These are phyloP conservation scores for Mongoloraphidia duomilia DNA, from an alignment of 2,888 invertebrate species.

Conservation along the genomic window DNA sequence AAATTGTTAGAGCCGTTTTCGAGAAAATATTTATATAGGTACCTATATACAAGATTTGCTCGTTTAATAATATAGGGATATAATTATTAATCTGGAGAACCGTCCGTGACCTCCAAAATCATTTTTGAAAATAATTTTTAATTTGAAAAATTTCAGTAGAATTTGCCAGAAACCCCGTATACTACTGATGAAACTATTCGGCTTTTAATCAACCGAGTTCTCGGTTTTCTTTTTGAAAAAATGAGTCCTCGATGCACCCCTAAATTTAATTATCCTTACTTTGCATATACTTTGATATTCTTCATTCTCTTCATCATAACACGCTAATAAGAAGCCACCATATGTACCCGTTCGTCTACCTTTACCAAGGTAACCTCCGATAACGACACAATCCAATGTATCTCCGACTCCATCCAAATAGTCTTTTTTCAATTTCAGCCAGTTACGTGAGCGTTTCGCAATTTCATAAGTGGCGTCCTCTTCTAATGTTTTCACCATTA, in stretches of 20 bases:
- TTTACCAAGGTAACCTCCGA: slow-evolving; percentile 86
- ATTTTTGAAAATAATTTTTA: too few species aligned
- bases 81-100: too few species aligned
- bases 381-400: slow-evolving; percentile 87
- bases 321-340: slow-evolving; percentile 91
- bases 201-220: too few species aligned
- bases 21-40: not conserved
- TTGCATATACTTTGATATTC: slow-evolving; percentile 89
- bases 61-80: too few species aligned
- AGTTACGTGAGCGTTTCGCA: slow-evolving; percentile 84
- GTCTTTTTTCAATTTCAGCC: slow-evolving; percentile 96
- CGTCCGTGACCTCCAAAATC: too few species aligned
- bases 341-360: slow-evolving; percentile 87
- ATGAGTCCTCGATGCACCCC: not conserved
- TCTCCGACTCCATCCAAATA: slow-evolving; percentile 94
- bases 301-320: slow-evolving; percentile 79
- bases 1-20: too few species aligned
- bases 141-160: too few species aligned
- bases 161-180: too few species aligned
- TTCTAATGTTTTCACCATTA: slow-evolving; percentile 93
- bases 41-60: not conserved
- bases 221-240: too few species aligned
- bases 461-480: slow-evolving; percentile 92
- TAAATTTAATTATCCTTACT: slow-evolving; percentile 32
- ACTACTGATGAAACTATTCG: not conserved